Evolutionary conservation across 2,888 invertebrate genomes (phyloP).

Genomic region (Candidula unifasciata): DNA sequence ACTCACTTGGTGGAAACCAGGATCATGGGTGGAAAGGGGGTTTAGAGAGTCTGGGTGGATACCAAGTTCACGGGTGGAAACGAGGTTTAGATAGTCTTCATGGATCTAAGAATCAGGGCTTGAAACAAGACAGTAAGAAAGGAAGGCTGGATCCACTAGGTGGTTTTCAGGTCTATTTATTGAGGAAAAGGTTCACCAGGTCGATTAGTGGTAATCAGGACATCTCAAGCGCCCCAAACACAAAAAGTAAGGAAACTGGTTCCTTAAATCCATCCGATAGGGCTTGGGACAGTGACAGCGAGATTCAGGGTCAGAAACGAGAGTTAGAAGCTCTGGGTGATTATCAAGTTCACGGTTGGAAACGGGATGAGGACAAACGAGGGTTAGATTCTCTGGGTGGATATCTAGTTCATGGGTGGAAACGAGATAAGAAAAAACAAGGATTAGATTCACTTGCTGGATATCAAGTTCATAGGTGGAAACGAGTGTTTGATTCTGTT

Average conservation of each 20-base stretch:
- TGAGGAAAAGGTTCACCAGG: conserved; percentile 2
- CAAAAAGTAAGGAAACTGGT: too few relatives aligned
- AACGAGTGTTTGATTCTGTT: conserved; percentile 28
- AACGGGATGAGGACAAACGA: conserved; percentile 20
- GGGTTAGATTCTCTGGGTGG: conserved; percentile 40
- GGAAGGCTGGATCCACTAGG: conserved; percentile 19
- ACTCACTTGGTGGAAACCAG: conserved; percentile 40
- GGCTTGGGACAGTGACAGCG: too few relatives aligned
- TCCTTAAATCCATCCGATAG: too few relatives aligned
- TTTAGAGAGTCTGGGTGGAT: conserved; percentile 46
- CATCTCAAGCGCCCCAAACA: too few relatives aligned
- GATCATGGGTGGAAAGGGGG: conserved; percentile 45
- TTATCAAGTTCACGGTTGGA: conserved; percentile 36
- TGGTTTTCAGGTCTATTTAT: conserved; percentile 27
- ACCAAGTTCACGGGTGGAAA: conserved; percentile 55
- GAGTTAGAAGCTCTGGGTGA: conserved; percentile 21
- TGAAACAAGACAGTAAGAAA: too few relatives aligned
- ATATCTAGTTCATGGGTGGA: conserved; percentile 42
- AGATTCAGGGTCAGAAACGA: too few relatives aligned
- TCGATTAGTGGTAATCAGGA: too few relatives aligned
- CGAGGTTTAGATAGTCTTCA: conserved; percentile 41
- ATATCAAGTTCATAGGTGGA: conserved; percentile 43
- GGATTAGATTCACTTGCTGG: conserved; percentile 36
- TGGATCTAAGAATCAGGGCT: conserved; percentile 37
- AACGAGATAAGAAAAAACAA: conserved; percentile 15